Conservation (phyloP, 2,113 vertebrate species). For the Herpailurus yagouaroundi region DNA sequence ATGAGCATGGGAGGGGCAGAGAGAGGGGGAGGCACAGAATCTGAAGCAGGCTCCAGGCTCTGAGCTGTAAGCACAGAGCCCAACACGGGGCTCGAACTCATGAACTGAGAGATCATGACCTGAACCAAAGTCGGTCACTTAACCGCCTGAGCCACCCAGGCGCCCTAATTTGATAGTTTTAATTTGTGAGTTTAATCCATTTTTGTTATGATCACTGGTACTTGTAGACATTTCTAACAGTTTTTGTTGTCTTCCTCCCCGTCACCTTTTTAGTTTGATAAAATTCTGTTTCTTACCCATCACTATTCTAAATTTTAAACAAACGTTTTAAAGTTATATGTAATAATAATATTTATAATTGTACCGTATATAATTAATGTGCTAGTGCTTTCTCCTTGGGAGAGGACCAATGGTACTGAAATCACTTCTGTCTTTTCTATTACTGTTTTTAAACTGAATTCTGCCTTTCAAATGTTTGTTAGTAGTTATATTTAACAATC, state of each 20-base stretch:
- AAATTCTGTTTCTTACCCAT: neutral
- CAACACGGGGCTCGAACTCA: too few species aligned
- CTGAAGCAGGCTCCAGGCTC: too few species aligned
- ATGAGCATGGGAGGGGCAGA: too few species aligned
- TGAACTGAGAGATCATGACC: too few species aligned
- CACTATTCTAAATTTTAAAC: slow-evolving; percentile 21
- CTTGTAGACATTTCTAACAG: neutral
- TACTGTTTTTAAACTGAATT: neutral
- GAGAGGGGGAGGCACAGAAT: too few species aligned
- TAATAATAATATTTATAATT: neutral
- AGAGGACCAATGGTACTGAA: neutral
- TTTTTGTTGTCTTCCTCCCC: neutral
- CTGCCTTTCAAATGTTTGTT: slow-evolving; percentile 31
- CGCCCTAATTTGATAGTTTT: neutral
- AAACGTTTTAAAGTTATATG: slow-evolving; percentile 16
- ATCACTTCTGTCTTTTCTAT: neutral
- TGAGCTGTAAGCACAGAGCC: too few species aligned
- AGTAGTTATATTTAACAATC: neutral
- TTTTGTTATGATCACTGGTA: neutral
- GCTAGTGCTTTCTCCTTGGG: neutral
- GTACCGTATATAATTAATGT: neutral
- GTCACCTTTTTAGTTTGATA: neutral
- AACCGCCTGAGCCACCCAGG: too few species aligned
- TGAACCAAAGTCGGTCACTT: too few species aligned
- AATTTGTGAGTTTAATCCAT: neutral